Evolutionary conservation across 1,140 invertebrate genomes (phyloP).

Genomic region (Scaptodrosophila lebanonensis): DNA sequence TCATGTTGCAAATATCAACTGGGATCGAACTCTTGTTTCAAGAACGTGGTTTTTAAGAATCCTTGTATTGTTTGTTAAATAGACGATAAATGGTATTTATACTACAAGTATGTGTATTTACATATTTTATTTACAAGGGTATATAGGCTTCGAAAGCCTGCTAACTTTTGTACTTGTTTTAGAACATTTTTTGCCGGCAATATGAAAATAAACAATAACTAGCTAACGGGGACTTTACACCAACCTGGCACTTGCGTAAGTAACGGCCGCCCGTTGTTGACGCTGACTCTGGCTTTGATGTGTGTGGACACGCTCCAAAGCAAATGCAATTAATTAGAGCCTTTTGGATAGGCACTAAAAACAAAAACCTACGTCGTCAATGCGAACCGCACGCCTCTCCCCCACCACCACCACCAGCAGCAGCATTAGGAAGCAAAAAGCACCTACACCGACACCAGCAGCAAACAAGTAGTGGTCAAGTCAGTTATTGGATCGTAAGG

Average conservation of each 20-base stretch:
- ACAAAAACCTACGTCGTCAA: conserved; percentile 44
- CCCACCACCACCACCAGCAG: neutral
- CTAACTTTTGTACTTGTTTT: too few species aligned
- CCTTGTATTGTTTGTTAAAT: too few species aligned
- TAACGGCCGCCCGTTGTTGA: conserved; percentile 18
- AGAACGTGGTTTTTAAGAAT: too few species aligned
- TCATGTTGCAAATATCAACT: too few species aligned
- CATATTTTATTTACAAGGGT: too few species aligned
- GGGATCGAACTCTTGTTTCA: too few species aligned
- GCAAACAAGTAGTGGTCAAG: neutral
- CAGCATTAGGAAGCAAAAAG: conserved; percentile 19
- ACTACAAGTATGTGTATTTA: too few species aligned
- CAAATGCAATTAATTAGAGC: conserved; percentile 75
- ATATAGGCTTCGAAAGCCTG: too few species aligned
- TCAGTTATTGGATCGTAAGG: too few species aligned
- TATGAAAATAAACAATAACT: neutral
- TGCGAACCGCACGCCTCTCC: neutral
- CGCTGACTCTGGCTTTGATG: too few species aligned
- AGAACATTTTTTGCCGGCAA: too few species aligned
- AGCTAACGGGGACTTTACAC: conserved; percentile 24
- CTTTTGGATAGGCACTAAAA: conserved; percentile 41
- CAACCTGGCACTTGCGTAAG: conserved; percentile 58
- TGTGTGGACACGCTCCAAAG: conserved; percentile 55
- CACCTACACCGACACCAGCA: neutral
- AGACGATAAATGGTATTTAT: too few species aligned